These are phyloP conservation scores for Rhabdornis inornatus DNA, from an alignment of 2,113 vertebrate genomes.

Conservation along the genomic window DNA sequence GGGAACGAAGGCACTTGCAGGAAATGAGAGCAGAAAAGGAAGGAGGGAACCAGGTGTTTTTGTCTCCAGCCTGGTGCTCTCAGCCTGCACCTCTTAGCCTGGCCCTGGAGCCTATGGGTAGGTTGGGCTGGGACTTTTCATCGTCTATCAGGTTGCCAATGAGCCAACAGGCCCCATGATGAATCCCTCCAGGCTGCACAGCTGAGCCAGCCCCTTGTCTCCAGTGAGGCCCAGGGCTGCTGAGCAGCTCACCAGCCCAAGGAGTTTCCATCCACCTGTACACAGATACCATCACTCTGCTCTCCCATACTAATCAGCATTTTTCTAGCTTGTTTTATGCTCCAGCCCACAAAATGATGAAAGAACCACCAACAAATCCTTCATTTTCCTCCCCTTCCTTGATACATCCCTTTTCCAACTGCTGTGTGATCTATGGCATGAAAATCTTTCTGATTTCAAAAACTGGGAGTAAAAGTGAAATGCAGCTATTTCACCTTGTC, in stretches of 20 bases:
- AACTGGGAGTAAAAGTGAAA: background rate
- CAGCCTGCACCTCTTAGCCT: background rate
- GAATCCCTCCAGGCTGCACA: background rate
- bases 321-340: background rate
- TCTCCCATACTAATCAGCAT: background rate
- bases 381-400: background rate
- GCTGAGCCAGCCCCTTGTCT: background rate
- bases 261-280: background rate
- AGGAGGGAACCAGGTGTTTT: rapidly evolving
- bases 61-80: background rate
- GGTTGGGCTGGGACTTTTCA: background rate
- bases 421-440: background rate
- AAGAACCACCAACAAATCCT: background rate
- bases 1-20: background rate
- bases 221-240: background rate
- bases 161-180: background rate
- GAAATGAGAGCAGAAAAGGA: background rate
- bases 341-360: background rate
- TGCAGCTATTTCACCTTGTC: background rate
- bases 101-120: rapidly evolving
- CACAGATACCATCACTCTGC: background rate
- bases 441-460: background rate
- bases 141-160: rapidly evolving
- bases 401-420: background rate
- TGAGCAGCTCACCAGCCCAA: background rate